A percentile compares a stretch with the other conserved stretches of the same genome.
phyloP scores from a whole-genome alignment of 2,113 vertebrate genomes.

The Sarotherodon lohbergeri region DNA sequence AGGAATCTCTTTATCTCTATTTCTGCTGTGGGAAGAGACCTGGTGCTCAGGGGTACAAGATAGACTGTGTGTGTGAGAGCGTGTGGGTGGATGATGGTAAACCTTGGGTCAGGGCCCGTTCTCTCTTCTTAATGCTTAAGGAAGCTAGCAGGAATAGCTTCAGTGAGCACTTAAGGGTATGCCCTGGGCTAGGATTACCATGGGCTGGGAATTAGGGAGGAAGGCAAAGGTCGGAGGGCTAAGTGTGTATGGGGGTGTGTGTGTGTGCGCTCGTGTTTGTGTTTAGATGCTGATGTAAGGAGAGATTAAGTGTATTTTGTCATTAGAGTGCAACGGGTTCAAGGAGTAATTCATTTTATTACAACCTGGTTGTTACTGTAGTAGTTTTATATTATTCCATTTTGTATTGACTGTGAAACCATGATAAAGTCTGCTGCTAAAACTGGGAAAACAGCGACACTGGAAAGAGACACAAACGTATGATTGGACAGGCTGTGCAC shows the following conservation, averaged over 20 bases:
- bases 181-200: conserved; percentile 37
- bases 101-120: conserved; percentile 46
- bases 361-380: not conserved
- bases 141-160: conserved; percentile 26
- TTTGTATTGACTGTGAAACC: not conserved
- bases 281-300: not conserved
- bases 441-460: not conserved
- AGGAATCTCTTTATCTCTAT: conserved; percentile 32
- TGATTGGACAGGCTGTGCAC: not conserved
- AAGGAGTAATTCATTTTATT: not conserved
- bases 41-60: conserved; percentile 7
- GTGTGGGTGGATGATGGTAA: conserved; percentile 25
- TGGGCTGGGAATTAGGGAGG: conserved; percentile 34
- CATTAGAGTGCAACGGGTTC: not conserved
- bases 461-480: not conserved
- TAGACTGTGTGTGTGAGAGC: not conserved
- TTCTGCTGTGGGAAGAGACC: conserved; percentile 23
- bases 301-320: not conserved
- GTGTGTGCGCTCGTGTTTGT: not conserved
- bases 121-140: conserved; percentile 22
- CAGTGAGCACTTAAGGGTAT: conserved; percentile 31
- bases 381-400: not conserved
- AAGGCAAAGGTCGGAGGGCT: conserved; percentile 40
- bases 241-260: not conserved
- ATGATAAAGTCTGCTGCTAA: not conserved